Evolutionary conservation across 2,888 invertebrate species (phyloP).

Genomic region (Morinoia aosen): DNA sequence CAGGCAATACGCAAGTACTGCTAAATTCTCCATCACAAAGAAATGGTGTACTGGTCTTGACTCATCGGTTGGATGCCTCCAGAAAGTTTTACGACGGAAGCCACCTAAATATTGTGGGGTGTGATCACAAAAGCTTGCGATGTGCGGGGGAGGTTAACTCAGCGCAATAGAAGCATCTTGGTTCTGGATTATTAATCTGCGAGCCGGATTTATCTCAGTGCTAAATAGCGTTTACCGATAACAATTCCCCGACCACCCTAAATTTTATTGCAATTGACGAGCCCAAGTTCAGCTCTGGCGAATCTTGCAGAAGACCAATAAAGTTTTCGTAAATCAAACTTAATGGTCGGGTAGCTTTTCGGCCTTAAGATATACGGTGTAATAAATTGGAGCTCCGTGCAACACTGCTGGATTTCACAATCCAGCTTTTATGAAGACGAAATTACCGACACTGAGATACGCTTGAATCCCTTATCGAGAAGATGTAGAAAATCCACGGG

Average conservation of each 20-base stretch:
- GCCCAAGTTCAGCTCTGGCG: not conserved
- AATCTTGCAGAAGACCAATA: not conserved
- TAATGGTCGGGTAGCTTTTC: constrained; percentile 3
- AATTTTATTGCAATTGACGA: not conserved
- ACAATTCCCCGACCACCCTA: not conserved
- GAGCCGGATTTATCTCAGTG: not conserved
- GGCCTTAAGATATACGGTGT: not conserved
- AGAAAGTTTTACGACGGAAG: not conserved
- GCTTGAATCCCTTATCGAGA: not conserved
- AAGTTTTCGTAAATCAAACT: not conserved
- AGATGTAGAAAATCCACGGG: not conserved
- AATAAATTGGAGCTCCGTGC: not conserved
- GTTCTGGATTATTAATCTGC: not conserved
- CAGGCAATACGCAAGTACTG: not conserved
- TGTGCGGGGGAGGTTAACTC: not conserved
- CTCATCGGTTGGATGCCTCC: not conserved
- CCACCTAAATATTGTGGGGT: not conserved
- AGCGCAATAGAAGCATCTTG: not conserved
- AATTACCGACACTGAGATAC: not conserved
- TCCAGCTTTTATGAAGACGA: not conserved
- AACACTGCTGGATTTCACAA: not conserved
- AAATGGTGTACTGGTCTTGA: not conserved
- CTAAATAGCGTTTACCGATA: constrained; percentile 12
- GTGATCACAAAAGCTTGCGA: not conserved
- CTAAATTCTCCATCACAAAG: not conserved